Evolutionary conservation across 1,140 invertebrate genomes (phyloP).

Genomic region (Ips typographus): DNA sequence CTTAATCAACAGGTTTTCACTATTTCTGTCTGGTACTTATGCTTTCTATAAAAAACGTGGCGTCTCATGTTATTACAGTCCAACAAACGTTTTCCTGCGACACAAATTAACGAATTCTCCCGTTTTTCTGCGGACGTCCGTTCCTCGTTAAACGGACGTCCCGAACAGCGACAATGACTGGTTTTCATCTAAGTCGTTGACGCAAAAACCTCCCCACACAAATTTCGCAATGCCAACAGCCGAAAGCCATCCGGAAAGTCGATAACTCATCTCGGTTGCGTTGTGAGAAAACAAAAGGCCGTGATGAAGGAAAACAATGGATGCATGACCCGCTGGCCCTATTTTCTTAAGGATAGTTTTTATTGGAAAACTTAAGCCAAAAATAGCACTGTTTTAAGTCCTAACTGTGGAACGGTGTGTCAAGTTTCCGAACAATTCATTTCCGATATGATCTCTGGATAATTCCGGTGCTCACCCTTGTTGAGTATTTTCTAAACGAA

Average conservation of each 20-base stretch:
- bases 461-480: no score
- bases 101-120: no score
- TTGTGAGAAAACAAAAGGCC: constrained; percentile 30
- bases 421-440: background rate
- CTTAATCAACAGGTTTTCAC: no score
- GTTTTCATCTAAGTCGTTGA: constrained; percentile 15
- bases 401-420: background rate
- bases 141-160: background rate
- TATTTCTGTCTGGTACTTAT: no score
- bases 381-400: constrained; percentile 10
- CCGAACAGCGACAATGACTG: background rate
- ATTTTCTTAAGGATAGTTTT: constrained; percentile 34
- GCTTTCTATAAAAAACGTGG: no score
- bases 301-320: constrained; percentile 31
- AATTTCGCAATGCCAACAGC: constrained; percentile 24
- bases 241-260: constrained; percentile 29
- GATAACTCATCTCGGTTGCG: constrained; percentile 32
- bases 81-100: no score
- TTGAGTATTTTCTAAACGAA: no score
- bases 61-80: no score
- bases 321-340: constrained; percentile 32
- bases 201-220: constrained; percentile 8
- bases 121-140: no score
- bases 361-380: constrained; percentile 33
- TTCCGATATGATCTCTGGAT: background rate